A percentile compares a stretch with the other conserved stretches of the same genome.
Evolutionary conservation across 2,888 invertebrate species (phyloP).

Genomic region (Epinotia brunnichana): DNA sequence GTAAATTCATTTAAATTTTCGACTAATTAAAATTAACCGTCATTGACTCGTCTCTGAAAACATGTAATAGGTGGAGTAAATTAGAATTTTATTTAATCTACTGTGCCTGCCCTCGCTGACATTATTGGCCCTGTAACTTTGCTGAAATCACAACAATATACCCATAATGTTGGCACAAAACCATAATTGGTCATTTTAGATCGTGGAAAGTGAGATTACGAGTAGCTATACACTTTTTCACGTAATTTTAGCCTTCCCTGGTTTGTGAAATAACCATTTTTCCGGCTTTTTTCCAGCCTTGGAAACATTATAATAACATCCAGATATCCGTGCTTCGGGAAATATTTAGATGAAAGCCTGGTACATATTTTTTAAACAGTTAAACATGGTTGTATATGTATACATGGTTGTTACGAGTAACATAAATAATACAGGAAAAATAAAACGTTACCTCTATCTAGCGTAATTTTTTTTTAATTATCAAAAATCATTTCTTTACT

Average conservation of each 20-base stretch:
- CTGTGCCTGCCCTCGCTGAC: neutral
- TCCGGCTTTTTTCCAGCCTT: neutral
- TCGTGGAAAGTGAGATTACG: constrained; percentile 7
- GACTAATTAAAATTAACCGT: neutral
- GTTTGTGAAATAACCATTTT: constrained; percentile 2
- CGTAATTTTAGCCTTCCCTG: constrained; percentile 12
- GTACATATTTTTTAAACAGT: constrained; percentile 19
- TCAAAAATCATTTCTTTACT: too few relatives aligned
- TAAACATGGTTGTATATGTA: too few relatives aligned
- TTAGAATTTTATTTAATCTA: constrained; percentile 1
- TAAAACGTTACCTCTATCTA: too few relatives aligned
- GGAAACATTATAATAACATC: constrained; percentile 6
- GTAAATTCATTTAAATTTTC: constrained; percentile 4
- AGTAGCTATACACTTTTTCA: constrained; percentile 18
- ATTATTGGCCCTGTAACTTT: constrained; percentile 8
- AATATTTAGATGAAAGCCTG: constrained; percentile 2
- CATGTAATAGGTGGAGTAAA: constrained; percentile 5
- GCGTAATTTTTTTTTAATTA: too few relatives aligned
- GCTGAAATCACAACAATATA: constrained; percentile 4
- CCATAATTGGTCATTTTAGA: constrained; percentile 9
- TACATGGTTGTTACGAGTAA: too few relatives aligned
- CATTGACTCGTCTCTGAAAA: constrained; percentile 1
- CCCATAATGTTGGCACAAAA: constrained; percentile 4
- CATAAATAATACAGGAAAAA: too few relatives aligned
- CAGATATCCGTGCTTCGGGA: constrained; percentile 8